These are phyloP conservation scores for Tragulus kanchil DNA, from an alignment of 2,113 vertebrate genomes.

Conservation along the genomic window DNA sequence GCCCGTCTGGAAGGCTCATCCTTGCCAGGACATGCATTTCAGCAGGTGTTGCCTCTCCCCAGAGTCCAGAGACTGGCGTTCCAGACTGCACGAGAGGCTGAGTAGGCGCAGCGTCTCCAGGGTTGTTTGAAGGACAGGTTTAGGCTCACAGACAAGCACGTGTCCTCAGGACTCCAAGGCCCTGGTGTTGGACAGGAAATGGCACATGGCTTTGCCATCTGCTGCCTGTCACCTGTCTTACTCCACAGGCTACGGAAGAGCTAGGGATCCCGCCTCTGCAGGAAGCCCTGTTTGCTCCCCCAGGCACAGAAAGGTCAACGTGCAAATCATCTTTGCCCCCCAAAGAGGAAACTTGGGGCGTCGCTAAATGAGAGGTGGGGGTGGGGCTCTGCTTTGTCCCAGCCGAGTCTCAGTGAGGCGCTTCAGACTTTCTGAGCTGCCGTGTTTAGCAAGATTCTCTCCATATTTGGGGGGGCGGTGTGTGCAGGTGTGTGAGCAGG, in stretches of 20 bases:
- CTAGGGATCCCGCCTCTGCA: neutral
- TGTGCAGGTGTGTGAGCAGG: neutral
- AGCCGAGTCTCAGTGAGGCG: fast-evolving
- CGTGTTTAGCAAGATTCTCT: fast-evolving
- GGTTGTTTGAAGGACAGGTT: neutral
- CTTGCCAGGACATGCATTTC: neutral
- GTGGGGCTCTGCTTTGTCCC: neutral
- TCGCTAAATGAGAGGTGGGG: fast-evolving
- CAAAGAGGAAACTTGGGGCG: fast-evolving
- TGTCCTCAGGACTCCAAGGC: neutral
- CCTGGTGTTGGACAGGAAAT: fast-evolving
- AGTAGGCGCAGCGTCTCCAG: fast-evolving
- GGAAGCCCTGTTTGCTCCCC: fast-evolving
- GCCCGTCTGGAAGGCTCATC: neutral
- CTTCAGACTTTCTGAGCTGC: neutral
- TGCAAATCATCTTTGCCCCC: fast-evolving
- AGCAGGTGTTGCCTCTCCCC: no score
- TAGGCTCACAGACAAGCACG: neutral
- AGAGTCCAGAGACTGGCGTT: neutral
- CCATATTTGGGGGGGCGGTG: neutral
- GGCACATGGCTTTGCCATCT: fast-evolving
- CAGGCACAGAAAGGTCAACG: neutral
- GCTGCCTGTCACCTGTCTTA: neutral
- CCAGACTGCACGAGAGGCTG: fast-evolving
- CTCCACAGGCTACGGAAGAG: fast-evolving